These are phyloP conservation scores for Brachynemurus nebulosus DNA, from an alignment of 2,888 invertebrate species.

Conservation along the genomic window DNA sequence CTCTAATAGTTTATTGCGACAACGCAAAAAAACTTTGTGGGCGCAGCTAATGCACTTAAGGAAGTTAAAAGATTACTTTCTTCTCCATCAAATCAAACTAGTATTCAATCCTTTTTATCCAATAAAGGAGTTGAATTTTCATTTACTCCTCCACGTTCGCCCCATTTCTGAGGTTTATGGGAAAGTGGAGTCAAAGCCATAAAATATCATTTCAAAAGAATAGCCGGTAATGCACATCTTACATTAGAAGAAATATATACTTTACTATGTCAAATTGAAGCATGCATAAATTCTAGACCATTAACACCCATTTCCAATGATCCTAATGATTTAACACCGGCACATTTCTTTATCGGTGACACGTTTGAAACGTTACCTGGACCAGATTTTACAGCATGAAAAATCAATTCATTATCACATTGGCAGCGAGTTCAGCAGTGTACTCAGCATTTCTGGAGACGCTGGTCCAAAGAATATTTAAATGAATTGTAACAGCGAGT, in stretches of 20 bases:
- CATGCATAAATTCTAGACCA: background rate
- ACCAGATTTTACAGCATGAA: constrained; percentile 11
- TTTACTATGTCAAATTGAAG: background rate
- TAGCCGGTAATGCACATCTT: background rate
- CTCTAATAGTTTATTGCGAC: too few species aligned
- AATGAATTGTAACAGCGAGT: constrained; percentile 15
- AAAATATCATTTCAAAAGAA: background rate
- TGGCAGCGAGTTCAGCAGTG: constrained; percentile 18
- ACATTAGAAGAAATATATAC: background rate
- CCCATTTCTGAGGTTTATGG: too few species aligned
- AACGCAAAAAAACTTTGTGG: too few species aligned
- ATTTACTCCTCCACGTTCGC: too few species aligned
- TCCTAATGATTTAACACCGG: constrained; percentile 20
- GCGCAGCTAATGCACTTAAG: too few species aligned
- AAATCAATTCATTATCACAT: constrained; percentile 14
- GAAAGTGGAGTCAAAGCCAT: background rate
- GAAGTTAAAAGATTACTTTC: too few species aligned
- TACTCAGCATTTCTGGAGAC: constrained; percentile 16
- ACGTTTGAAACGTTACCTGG: constrained; percentile 16
- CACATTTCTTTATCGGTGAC: constrained; percentile 20
- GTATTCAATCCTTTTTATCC: too few species aligned
- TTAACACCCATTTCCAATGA: background rate
- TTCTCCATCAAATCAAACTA: too few species aligned
- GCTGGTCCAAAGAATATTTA: constrained; percentile 19
- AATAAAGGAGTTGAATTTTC: too few species aligned